Percentiles rank a stretch among this genome's conserved stretches.
These are phyloP conservation scores for Dicyrtoma fusca DNA, from an alignment of 2,888 invertebrate genomes.

Conservation along the genomic window DNA sequence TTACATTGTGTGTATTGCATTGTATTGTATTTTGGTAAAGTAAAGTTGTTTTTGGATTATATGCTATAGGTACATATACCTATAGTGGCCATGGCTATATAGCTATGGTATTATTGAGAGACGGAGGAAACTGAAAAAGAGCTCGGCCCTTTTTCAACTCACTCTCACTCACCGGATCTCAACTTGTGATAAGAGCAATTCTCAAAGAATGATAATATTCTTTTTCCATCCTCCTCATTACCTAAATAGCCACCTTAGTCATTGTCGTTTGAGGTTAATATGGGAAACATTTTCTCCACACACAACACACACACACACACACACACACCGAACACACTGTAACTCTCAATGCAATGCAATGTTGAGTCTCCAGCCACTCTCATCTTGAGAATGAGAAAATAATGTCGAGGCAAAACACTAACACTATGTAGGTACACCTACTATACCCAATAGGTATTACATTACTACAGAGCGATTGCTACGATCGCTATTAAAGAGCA, in stretches of 20 bases:
- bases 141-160: conserved; percentile 38
- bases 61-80: no score
- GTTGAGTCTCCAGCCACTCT: no score
- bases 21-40: background rate
- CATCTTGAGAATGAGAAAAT: no score
- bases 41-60: no score
- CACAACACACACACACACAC: background rate
- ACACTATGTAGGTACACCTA: no score
- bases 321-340: background rate
- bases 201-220: conserved; percentile 28
- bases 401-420: no score
- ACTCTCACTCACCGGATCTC: conserved; percentile 34
- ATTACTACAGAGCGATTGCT: no score
- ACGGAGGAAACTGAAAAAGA: background rate
- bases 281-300: conserved; percentile 5
- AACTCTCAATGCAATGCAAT: conserved; percentile 1
- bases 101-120: no score
- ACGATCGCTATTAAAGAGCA: no score
- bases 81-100: no score
- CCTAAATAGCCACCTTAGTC: conserved; percentile 35
- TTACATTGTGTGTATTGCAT: no score
- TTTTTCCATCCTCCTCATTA: conserved; percentile 35
- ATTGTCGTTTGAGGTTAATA: conserved; percentile 8
- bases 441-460: no score
- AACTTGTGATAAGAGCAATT: conserved; percentile 30